Percentiles rank a stretch among this genome's conserved stretches.
Conservation (phyloP, 2,888 invertebrate species). For the Lamellibrachia satsuma region DNA sequence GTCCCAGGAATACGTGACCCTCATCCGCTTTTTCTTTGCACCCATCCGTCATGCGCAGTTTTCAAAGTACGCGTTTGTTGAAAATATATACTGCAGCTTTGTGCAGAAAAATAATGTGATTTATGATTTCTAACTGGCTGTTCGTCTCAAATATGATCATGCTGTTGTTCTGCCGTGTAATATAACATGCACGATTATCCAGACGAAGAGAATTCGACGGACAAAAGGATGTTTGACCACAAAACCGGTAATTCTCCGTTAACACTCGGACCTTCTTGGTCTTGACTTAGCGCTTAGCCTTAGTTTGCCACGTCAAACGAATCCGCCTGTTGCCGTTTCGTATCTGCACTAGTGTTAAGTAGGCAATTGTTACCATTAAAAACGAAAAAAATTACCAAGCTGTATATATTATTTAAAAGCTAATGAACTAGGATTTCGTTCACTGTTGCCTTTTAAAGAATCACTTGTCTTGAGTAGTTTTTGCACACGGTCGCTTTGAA, state of each 20-base stretch:
- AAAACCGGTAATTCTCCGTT: background rate
- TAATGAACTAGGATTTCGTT: too few species aligned
- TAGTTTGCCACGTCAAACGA: too few species aligned
- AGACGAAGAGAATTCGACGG: background rate
- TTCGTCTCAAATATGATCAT: background rate
- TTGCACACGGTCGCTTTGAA: too few species aligned
- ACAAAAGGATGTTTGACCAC: background rate
- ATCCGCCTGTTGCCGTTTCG: too few species aligned
- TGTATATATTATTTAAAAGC: too few species aligned
- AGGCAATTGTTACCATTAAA: too few species aligned
- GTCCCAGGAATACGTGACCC: background rate
- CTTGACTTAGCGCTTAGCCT: background rate
- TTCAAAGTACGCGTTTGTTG: constrained; percentile 17
- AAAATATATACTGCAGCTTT: background rate
- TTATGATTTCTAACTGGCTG: background rate
- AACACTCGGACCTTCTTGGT: background rate
- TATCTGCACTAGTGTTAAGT: too few species aligned
- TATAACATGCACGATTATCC: background rate
- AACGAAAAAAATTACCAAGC: too few species aligned
- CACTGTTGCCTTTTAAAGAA: too few species aligned
- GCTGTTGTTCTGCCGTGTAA: background rate
- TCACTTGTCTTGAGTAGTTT: too few species aligned
- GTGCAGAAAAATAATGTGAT: background rate
- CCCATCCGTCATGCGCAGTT: background rate
- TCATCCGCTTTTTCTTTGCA: background rate